Percentiles rank a stretch among this genome's conserved stretches.
Evolutionary conservation across 2,888 invertebrate genomes (phyloP).

Genomic region (Cheilosia soror): DNA sequence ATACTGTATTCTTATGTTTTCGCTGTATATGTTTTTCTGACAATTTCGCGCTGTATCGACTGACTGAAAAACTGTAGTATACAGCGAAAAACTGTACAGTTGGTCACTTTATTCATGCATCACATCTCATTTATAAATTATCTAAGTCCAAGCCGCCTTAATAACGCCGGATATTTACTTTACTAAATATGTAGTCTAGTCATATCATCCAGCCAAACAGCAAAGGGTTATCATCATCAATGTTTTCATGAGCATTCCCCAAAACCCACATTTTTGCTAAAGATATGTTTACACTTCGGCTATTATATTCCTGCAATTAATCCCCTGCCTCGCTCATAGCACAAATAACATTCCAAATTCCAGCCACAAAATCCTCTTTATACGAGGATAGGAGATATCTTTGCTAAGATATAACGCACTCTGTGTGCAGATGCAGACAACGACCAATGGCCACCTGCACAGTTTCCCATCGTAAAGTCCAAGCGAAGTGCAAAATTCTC

Average conservation of each 20-base stretch:
- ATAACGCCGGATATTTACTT: too few species aligned
- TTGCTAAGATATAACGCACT: conserved; percentile 65
- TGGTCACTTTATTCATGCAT: too few species aligned
- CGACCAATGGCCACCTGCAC: conserved; percentile 61
- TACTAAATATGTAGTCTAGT: neutral
- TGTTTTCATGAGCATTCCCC: neutral
- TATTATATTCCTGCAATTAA: conserved; percentile 30
- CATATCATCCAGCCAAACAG: neutral
- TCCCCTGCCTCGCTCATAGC: neutral
- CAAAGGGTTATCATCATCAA: neutral
- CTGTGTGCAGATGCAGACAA: conserved; percentile 31
- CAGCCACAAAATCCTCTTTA: conserved; percentile 52
- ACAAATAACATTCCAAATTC: conserved; percentile 46
- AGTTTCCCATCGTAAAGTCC: conserved; percentile 64
- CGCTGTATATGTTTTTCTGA: too few species aligned
- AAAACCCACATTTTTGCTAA: conserved; percentile 11
- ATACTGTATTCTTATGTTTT: too few species aligned
- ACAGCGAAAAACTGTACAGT: too few species aligned
- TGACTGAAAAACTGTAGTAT: too few species aligned
- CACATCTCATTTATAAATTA: too few species aligned
- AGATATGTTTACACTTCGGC: conserved; percentile 34
- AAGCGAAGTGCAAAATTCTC: conserved; percentile 48
- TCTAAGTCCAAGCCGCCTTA: too few species aligned
- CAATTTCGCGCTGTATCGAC: too few species aligned
- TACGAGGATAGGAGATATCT: conserved; percentile 33